These are phyloP conservation scores for Athene cunicularia DNA, from an alignment of 2,113 vertebrate genomes.

Conservation along the genomic window DNA sequence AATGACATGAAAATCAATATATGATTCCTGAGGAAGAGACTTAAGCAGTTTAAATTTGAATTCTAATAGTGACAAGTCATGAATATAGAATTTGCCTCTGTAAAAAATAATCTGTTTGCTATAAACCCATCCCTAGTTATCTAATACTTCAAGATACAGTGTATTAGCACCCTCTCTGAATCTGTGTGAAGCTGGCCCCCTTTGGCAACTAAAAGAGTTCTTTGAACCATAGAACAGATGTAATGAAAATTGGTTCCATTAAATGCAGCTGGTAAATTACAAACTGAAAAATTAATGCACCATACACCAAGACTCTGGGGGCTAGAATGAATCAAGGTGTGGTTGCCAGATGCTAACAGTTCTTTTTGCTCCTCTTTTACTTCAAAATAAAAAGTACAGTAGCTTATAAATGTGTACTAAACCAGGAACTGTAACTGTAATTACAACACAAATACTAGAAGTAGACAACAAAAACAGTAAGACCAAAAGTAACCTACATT, in stretches of 20 bases:
- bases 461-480: background rate
- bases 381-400: constrained; percentile 32
- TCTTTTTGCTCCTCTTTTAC: background rate
- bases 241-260: constrained; percentile 85
- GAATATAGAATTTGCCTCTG: constrained; percentile 69
- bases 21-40: constrained; percentile 52
- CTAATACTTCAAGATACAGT: constrained; percentile 76
- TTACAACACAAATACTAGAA: background rate
- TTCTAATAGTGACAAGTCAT: constrained; percentile 58
- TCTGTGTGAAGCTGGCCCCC: constrained; percentile 73
- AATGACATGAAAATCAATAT: constrained; percentile 70
- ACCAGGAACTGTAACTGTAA: constrained; percentile 5
- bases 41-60: constrained; percentile 73
- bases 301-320: constrained; percentile 74
- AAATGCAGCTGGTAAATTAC: constrained; percentile 84
- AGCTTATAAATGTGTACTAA: background rate
- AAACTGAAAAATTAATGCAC: constrained; percentile 83
- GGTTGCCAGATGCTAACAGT: constrained; percentile 70
- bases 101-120: constrained; percentile 76
- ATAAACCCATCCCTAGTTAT: constrained; percentile 69
- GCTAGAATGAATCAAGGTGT: constrained; percentile 78
- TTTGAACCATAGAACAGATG: constrained; percentile 84
- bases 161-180: constrained; percentile 63
- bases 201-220: constrained; percentile 79
- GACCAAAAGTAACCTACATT: background rate